Conservation (phyloP, 2,113 vertebrate genomes). For the Grus americana region DNA sequence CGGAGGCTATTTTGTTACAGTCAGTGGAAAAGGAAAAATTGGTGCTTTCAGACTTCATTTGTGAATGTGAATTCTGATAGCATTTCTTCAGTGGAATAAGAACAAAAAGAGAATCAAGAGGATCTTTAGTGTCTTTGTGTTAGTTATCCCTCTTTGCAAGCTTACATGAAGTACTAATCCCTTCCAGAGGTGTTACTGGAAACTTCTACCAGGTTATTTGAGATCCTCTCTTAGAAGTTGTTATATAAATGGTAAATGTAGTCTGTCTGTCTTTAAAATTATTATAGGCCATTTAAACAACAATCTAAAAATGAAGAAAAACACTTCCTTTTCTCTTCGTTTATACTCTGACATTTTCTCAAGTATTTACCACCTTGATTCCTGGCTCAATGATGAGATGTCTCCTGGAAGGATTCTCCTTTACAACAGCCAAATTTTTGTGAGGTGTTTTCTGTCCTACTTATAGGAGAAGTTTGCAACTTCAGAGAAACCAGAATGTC, state of each 20-base stretch:
- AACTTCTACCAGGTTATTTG: not conserved
- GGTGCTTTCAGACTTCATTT: not conserved
- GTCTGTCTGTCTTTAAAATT: not conserved
- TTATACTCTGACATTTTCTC: not conserved
- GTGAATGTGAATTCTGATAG: not conserved
- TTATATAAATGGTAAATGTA: not conserved
- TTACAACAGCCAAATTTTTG: not conserved
- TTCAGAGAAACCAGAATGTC: not conserved
- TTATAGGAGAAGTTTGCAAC: not conserved
- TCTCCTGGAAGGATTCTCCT: not conserved
- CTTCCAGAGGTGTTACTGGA: not conserved
- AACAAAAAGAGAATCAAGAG: not conserved
- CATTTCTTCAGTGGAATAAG: not conserved
- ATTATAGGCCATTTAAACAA: not conserved
- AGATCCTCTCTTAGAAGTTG: not conserved
- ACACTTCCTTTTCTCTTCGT: not conserved
- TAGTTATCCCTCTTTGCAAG: not conserved
- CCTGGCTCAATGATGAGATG: not conserved
- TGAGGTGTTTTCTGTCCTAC: not conserved
- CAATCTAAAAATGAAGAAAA: not conserved
- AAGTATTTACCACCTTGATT: not conserved
- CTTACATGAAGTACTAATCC: not conserved
- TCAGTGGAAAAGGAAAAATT: not conserved
- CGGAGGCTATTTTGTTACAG: constrained; percentile 22
- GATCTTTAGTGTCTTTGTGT: not conserved